These are phyloP conservation scores for Vombatus ursinus DNA, from an alignment of 2,113 vertebrate species.

Conservation along the genomic window DNA sequence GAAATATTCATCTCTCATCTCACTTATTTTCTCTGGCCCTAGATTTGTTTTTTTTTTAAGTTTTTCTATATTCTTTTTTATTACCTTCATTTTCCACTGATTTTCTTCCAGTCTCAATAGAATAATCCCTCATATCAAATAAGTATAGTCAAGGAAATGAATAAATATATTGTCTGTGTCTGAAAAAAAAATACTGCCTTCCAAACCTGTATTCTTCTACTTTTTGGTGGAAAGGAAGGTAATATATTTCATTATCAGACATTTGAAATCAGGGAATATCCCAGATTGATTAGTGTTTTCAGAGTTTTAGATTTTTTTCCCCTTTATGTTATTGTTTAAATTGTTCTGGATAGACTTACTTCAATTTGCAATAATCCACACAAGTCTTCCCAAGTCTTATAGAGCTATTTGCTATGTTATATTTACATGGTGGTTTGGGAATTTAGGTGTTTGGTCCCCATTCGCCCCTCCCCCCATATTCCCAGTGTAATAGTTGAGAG, in stretches of 20 bases:
- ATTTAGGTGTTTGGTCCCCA: too few species aligned
- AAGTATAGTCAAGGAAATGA: background rate
- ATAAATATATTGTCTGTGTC: background rate
- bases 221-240: background rate
- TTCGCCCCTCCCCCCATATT: too few species aligned
- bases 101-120: background rate
- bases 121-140: background rate
- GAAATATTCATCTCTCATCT: background rate
- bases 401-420: background rate
- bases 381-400: background rate
- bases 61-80: background rate
- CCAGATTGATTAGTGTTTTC: background rate
- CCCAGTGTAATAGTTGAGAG: too few species aligned
- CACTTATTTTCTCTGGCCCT: background rate
- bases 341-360: background rate
- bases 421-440: too few species aligned
- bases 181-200: background rate
- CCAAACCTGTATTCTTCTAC: background rate
- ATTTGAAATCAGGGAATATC: background rate
- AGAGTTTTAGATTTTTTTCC: too few species aligned
- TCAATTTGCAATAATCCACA: background rate
- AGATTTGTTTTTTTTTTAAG: slow-evolving; percentile 3
- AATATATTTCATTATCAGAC: background rate
- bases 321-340: background rate
- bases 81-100: background rate